Percentiles rank a stretch among this genome's conserved stretches.
These are phyloP conservation scores for Drosophila carrolli DNA, from an alignment of 1,140 invertebrate species.

Conservation along the genomic window DNA sequence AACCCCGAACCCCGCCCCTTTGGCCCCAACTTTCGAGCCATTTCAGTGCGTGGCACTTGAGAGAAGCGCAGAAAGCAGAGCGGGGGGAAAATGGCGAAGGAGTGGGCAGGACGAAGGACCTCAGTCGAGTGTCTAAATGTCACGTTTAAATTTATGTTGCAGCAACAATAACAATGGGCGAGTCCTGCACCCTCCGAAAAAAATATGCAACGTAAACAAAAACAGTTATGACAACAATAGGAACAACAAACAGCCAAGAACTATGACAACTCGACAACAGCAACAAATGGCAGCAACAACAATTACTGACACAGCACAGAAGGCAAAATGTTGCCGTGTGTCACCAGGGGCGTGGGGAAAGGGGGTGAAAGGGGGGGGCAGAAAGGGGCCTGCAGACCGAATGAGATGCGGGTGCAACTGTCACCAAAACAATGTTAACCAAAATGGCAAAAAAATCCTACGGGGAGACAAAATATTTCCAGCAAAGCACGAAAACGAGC, in stretches of 20 bases:
- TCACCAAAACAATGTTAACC: slow-evolving; percentile 68
- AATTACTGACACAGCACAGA: slow-evolving; percentile 58
- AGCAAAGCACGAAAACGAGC: slow-evolving; percentile 40
- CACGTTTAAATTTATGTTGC: slow-evolving; percentile 70
- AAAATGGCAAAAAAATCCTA: slow-evolving; percentile 52
- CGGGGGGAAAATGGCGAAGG: not conserved
- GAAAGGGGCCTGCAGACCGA: not conserved
- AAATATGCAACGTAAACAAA: slow-evolving; percentile 65
- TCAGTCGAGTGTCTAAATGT: slow-evolving; percentile 64
- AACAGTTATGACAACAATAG: slow-evolving; percentile 76
- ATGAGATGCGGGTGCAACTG: slow-evolving; percentile 60
- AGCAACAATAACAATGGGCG: slow-evolving; percentile 55
- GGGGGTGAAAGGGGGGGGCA: not conserved
- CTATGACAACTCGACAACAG: slow-evolving; percentile 55
- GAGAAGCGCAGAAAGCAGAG: slow-evolving; percentile 9
- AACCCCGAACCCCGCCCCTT: too few relatives aligned
- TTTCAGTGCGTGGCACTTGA: slow-evolving; percentile 53
- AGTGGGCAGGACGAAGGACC: slow-evolving; percentile 13
- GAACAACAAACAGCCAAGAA: slow-evolving; percentile 66
- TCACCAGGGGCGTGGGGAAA: slow-evolving; percentile 7
- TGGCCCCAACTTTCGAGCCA: slow-evolving; percentile 31
- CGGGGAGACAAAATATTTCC: slow-evolving; percentile 31
- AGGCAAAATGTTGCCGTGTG: slow-evolving; percentile 53
- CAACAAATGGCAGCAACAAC: slow-evolving; percentile 41
- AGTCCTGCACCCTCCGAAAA: slow-evolving; percentile 1